phyloP scores from a whole-genome alignment of 2,113 vertebrate species.

The Acrocephalus arundinaceus region DNA sequence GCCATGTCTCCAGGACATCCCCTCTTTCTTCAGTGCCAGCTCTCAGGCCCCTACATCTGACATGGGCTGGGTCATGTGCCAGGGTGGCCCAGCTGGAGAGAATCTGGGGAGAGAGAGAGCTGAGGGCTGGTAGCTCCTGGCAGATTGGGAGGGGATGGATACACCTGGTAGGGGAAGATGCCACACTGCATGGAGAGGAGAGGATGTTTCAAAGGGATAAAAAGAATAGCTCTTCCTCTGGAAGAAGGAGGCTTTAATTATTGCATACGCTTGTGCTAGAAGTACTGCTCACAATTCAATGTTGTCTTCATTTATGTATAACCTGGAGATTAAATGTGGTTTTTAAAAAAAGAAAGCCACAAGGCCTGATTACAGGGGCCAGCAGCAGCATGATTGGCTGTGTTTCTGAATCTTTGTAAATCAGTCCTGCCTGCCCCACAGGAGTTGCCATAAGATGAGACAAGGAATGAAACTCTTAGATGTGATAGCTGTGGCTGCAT shows the following conservation, averaged over 20 bases:
- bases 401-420: not conserved
- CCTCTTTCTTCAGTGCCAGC: not conserved
- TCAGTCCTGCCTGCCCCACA: not conserved
- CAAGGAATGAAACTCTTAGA: not conserved
- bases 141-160: not conserved
- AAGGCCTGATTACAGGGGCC: not conserved
- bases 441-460: not conserved
- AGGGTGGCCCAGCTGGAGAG: not conserved
- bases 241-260: not conserved
- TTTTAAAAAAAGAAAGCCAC: not conserved
- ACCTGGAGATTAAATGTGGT: not conserved
- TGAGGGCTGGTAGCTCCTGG: not conserved
- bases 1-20: not conserved
- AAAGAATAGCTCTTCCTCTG: not conserved
- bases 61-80: accelerated
- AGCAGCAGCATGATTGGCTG: not conserved
- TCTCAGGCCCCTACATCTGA: not conserved
- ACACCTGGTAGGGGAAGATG: not conserved
- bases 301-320: not conserved
- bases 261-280: not conserved
- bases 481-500: not conserved
- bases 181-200: not conserved
- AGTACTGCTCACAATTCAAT: accelerated
- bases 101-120: not conserved
- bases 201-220: not conserved